Conservation (phyloP, 1,140 invertebrate genomes). For the Listronotus bonariensis region DNA sequence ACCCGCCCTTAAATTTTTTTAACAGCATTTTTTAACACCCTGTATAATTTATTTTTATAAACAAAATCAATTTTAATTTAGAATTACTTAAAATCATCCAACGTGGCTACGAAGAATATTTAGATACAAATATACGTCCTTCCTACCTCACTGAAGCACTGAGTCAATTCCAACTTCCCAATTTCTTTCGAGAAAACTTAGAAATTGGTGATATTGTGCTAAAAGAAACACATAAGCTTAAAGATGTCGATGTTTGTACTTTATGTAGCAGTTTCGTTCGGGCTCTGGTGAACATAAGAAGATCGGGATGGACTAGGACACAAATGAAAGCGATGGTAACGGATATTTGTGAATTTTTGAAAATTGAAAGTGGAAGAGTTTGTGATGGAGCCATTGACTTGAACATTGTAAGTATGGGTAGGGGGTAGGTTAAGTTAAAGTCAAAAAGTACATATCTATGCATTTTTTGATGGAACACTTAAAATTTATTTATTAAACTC, state of each 20-base stretch:
- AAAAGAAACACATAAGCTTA: neutral
- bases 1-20: too few relatives aligned
- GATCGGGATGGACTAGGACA: conserved; percentile 8
- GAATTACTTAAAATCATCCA: conserved; percentile 16
- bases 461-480: too few relatives aligned
- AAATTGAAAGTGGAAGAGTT: conserved; percentile 22
- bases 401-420: conserved; percentile 21
- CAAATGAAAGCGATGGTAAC: conserved; percentile 11
- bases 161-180: conserved; percentile 12
- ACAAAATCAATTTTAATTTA: neutral
- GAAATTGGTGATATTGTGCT: conserved; percentile 7
- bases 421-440: neutral
- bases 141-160: conserved; percentile 21
- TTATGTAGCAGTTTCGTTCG: conserved; percentile 19
- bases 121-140: conserved; percentile 9
- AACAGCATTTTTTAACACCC: too few relatives aligned
- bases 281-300: conserved; percentile 21
- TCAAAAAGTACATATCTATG: too few relatives aligned
- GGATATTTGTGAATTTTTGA: conserved; percentile 7
- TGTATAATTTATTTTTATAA: too few relatives aligned
- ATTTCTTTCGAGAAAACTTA: conserved; percentile 29
- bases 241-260: conserved; percentile 17
- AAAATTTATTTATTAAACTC: too few relatives aligned
- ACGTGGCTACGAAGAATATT: conserved; percentile 26
- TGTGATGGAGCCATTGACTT: conserved; percentile 23